A percentile compares a stretch with the other conserved stretches of the same genome.
Conservation (phyloP, 2,797 vertebrate species). For the Acipenser transmontanus region DNA sequence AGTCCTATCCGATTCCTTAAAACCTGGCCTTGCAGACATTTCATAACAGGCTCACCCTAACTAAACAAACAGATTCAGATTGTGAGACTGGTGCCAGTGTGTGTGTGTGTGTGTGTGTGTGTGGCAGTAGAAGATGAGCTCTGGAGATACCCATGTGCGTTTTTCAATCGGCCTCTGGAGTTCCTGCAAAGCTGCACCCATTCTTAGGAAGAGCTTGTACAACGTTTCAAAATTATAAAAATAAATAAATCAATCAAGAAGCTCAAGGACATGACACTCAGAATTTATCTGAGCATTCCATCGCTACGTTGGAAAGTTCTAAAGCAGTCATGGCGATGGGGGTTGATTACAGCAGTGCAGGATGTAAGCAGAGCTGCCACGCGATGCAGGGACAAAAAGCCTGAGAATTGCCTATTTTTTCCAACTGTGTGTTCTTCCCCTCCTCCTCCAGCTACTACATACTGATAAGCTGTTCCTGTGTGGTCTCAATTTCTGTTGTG, state of each 20-base stretch:
- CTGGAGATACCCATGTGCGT: too few species aligned
- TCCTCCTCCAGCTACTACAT: slow-evolving; percentile 1
- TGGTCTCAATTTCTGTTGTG: slow-evolving; percentile 21
- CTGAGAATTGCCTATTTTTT: slow-evolving; percentile 16
- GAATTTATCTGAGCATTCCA: slow-evolving; percentile 26
- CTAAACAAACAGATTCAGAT: too few species aligned
- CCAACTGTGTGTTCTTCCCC: slow-evolving; percentile 17
- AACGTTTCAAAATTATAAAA: too few species aligned
- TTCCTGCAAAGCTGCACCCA: too few species aligned
- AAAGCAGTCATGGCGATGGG: slow-evolving; percentile 1
- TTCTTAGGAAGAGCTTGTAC: too few species aligned
- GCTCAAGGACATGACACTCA: slow-evolving; percentile 22
- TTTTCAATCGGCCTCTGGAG: too few species aligned
- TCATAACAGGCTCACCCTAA: too few species aligned
- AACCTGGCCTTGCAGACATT: too few species aligned
- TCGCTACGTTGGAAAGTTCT: slow-evolving; percentile 23
- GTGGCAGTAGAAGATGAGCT: too few species aligned
- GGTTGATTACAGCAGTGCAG: background rate
- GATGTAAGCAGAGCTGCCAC: background rate
- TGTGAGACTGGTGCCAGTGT: too few species aligned
- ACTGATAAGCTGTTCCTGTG: slow-evolving; percentile 31
- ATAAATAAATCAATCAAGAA: slow-evolving; percentile 6
- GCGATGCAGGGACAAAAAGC: background rate
- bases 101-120: too few species aligned
- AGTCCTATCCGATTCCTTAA: too few species aligned